Base-by-base conservation (phyloP, 2,113 vertebrate genomes). In the Neopipo cinnamomea region DNA sequence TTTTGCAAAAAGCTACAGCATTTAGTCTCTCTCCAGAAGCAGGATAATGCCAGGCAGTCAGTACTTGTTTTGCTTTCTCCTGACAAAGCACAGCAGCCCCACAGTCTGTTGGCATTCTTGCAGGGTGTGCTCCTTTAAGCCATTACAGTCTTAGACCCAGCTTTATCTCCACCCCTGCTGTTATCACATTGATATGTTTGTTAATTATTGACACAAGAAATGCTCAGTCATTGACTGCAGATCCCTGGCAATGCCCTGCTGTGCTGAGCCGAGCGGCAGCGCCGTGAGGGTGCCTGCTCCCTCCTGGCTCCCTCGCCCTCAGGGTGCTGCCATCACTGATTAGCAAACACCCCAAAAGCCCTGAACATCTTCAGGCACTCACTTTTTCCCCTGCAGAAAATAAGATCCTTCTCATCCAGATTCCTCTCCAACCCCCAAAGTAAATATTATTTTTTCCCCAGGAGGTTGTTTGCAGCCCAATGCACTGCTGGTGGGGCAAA, bases 171-270 rank as follows among this genome's bases (percentile, higher is more conserved):
- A 63, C 77, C 53, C 85, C 37, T 81, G 94, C 82, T 94, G 86
- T 85, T 93, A 94, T 62, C 95, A 75, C 88, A 85, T 61, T 85
- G 85, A 87, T 91, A 96, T 81, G 92, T 93, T 79, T 92, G 91
- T 96, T 95, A 96, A 97, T 96, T 95, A 96, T 85, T 92, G 91
- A 93, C 87, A 94, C 74, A 47, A 95, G 85, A 91, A 95, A 91
- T 63, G 49, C 83, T 89, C 91, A 39, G 65, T 80, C 65, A 39
- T 47, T 88, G 86, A n/a, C 72, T 4, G 8, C 65, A 44, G 85
- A 59, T 41, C 25, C 66, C 78, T 82, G 66, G 81, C 25, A 76
- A 39, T 30, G 42, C 37, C 74, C n/a, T 42, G 79, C 77, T 47
- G 70, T 12, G 17, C 85, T 4, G 77, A 87, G 50, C 56, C 2